Percentiles rank a stretch among this genome's conserved stretches.
phyloP scores from a whole-genome alignment of 2,113 vertebrate genomes.

The Oceanites oceanicus region DNA sequence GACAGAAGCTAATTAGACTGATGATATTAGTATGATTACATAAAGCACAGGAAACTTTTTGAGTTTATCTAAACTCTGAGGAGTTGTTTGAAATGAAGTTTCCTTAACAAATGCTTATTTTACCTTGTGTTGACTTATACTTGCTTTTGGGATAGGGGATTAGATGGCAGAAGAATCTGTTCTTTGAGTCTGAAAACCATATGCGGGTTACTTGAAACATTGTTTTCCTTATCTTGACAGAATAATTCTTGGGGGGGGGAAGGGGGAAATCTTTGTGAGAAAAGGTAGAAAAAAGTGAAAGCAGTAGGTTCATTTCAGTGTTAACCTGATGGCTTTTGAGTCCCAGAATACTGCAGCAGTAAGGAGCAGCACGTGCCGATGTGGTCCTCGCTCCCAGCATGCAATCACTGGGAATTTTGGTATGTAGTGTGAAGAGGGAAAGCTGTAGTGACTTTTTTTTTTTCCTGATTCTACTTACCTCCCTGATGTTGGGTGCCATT shows the following conservation, averaged over 20 bases:
- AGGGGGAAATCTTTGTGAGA: not conserved
- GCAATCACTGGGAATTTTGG: not conserved
- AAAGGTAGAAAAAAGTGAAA: not conserved
- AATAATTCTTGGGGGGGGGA: not conserved
- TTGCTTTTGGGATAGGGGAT: not conserved
- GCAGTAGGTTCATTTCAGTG: not conserved
- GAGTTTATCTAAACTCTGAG: not conserved
- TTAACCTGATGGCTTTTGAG: not conserved
- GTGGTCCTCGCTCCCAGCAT: not conserved
- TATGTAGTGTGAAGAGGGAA: not conserved
- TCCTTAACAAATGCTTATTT: not conserved
- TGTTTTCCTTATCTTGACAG: not conserved
- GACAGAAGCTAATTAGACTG: not conserved
- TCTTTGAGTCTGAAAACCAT: not conserved
- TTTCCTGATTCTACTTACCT: not conserved
- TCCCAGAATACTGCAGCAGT: not conserved
- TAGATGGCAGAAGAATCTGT: not conserved
- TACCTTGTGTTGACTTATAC: not conserved
- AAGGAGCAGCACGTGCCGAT: rapidly evolving
- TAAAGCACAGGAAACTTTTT: not conserved
- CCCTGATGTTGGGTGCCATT: not conserved
- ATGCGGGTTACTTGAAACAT: not conserved
- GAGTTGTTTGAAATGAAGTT: not conserved
- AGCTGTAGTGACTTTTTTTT: not conserved
- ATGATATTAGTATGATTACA: not conserved